These are phyloP conservation scores for Condylostylus longicornis DNA, from an alignment of 1,140 invertebrate species.

Conservation along the genomic window DNA sequence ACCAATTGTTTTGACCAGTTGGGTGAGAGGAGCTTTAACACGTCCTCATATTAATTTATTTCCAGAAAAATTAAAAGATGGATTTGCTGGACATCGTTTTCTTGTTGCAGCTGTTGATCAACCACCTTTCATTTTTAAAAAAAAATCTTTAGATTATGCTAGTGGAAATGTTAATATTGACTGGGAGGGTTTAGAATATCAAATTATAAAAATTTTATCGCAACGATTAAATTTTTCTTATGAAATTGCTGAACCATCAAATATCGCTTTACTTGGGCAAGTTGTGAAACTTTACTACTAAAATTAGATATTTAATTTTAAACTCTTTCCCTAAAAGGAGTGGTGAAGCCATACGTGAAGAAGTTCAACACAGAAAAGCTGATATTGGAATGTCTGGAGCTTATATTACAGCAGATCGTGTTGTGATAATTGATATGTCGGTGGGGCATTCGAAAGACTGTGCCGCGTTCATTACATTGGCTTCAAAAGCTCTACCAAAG, in stretches of 20 bases:
- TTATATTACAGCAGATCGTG: constrained; percentile 42
- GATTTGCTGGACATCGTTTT: constrained; percentile 56
- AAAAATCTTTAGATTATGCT: constrained; percentile 31
- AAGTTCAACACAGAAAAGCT: constrained; percentile 33
- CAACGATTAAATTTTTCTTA: constrained; percentile 49
- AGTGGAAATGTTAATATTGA: constrained; percentile 14
- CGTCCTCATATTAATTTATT: constrained; percentile 45
- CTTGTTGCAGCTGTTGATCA: constrained; percentile 46
- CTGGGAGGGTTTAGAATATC: constrained; percentile 49
- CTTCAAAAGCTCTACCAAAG: constrained; percentile 57
- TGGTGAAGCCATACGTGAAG: constrained; percentile 38
- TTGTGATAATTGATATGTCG: constrained; percentile 39
- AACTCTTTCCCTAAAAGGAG: constrained; percentile 33
- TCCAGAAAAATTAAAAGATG: constrained; percentile 45
- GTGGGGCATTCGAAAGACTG: constrained; percentile 50
- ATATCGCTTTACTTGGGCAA: constrained; percentile 7
- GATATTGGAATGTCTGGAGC: constrained; percentile 52
- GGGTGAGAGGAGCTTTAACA: constrained; percentile 44
- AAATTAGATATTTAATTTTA: constrained; percentile 5
- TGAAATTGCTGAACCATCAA: constrained; percentile 43
- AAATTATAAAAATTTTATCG: constrained; percentile 42
- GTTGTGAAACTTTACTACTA: background rate
- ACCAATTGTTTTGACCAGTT: constrained; percentile 46
- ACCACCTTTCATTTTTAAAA: constrained; percentile 52
- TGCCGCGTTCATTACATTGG: constrained; percentile 53